Evolutionary conservation across 1,140 invertebrate genomes (phyloP).

Genomic region (Lordiphosa clarofinis): DNA sequence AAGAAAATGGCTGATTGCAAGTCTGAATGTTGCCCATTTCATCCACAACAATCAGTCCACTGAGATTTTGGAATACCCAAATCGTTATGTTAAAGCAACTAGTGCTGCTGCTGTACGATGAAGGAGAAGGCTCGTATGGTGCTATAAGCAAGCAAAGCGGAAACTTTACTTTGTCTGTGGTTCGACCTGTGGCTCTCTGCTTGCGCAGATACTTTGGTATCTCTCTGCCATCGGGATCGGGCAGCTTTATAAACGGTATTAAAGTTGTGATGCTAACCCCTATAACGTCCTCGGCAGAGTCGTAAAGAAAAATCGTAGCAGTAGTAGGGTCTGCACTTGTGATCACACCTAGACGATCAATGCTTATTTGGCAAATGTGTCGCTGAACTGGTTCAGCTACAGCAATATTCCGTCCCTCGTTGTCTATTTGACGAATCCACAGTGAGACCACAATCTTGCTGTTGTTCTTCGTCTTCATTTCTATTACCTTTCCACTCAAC

Average conservation of each 20-base stretch:
- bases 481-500: conserved; percentile 84
- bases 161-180: conserved; percentile 83
- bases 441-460: conserved; percentile 82
- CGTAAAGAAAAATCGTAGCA: conserved; percentile 81
- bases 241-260: conserved; percentile 81
- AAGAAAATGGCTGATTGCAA: conserved; percentile 85
- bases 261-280: conserved; percentile 80
- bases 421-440: conserved; percentile 83
- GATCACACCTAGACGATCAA: conserved; percentile 80
- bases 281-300: conserved; percentile 80
- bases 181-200: conserved; percentile 83
- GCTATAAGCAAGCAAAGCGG: conserved; percentile 83
- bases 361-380: conserved; percentile 76
- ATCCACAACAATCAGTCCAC: conserved; percentile 84
- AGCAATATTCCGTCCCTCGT: conserved; percentile 82
- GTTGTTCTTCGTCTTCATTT: conserved; percentile 82
- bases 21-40: conserved; percentile 83
- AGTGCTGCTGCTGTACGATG: conserved; percentile 37
- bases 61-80: conserved; percentile 85
- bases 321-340: conserved; percentile 80
- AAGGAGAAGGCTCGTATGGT: conserved; percentile 11
- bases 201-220: conserved; percentile 81
- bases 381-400: conserved; percentile 84
- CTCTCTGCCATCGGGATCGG: conserved; percentile 69
- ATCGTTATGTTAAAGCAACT: conserved; percentile 80